These are phyloP conservation scores for Sebastes diploproa DNA, from an alignment of 2,797 vertebrate genomes.

Conservation along the genomic window DNA sequence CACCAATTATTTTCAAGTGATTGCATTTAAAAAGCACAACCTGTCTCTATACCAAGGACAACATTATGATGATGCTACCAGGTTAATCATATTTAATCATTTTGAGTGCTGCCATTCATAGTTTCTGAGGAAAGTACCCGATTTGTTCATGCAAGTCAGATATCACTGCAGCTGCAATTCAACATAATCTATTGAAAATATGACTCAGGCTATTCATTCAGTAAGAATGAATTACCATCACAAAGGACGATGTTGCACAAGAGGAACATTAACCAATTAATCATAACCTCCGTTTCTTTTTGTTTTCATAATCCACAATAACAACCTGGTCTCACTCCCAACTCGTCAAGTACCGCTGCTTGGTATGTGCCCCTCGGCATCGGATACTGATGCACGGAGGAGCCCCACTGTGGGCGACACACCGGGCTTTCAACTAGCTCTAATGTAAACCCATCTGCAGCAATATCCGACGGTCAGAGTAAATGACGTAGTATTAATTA, in stretches of 20 bases:
- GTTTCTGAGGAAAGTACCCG: slow-evolving; percentile 8
- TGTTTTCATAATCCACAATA: neutral
- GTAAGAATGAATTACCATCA: neutral
- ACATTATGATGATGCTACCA: slow-evolving; percentile 1
- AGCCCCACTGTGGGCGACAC: too few relatives aligned
- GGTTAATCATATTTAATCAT: slow-evolving; percentile 22
- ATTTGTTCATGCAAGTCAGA: slow-evolving; percentile 15
- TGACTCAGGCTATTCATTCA: neutral
- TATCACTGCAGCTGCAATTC: neutral
- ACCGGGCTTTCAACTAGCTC: too few relatives aligned
- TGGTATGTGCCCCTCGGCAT: too few relatives aligned
- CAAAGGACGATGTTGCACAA: slow-evolving; percentile 9
- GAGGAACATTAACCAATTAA: neutral
- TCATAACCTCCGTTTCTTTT: neutral
- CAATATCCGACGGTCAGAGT: too few relatives aligned
- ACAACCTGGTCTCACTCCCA: too few relatives aligned
- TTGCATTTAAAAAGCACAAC: slow-evolving; percentile 55
- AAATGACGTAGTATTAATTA: too few relatives aligned
- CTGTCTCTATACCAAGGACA: slow-evolving; percentile 24
- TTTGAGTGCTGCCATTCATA: slow-evolving; percentile 38
- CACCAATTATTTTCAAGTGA: slow-evolving; percentile 29
- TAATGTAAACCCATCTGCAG: too few relatives aligned
- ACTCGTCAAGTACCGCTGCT: too few relatives aligned
- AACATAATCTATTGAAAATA: neutral
- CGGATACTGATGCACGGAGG: too few relatives aligned